Conservation (phyloP, 2,113 vertebrate genomes). For the Empidonax alnorum region DNA sequence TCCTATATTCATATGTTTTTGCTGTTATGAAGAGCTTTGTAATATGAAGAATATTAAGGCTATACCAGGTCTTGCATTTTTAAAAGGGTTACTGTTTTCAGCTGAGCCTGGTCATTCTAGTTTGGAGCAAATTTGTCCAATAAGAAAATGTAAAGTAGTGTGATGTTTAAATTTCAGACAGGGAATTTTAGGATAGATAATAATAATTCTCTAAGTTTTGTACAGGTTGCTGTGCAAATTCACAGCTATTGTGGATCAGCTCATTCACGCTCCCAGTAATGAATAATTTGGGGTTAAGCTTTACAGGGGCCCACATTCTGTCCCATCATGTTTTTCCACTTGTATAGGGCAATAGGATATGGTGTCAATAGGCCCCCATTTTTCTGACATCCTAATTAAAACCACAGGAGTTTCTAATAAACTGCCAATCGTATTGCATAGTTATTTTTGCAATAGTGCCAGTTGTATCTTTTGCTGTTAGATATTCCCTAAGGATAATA, state of each 20-base stretch:
- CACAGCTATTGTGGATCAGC: background rate
- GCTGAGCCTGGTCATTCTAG: background rate
- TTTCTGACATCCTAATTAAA: background rate
- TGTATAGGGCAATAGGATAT: background rate
- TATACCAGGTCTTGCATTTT: background rate
- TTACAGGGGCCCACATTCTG: background rate
- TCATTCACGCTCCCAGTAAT: background rate
- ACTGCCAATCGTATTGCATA: background rate
- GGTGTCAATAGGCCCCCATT: background rate
- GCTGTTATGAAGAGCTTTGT: background rate
- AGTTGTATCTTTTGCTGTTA: background rate
- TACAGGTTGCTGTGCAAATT: background rate
- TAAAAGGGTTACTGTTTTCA: background rate
- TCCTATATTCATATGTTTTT: background rate
- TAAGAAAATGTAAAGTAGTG: background rate
- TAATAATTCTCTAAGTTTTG: background rate
- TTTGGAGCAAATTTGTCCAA: background rate
- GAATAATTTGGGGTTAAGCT: background rate
- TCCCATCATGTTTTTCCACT: background rate
- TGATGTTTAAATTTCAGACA: background rate
- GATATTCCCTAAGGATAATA: background rate
- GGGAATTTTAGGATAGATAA: background rate
- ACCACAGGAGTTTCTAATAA: background rate
- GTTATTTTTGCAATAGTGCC: background rate
- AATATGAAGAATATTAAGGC: background rate